Percentiles rank a stretch among this genome's conserved stretches.
phyloP scores from a whole-genome alignment of 2,113 vertebrate genomes.

The Corythaeola cristata region DNA sequence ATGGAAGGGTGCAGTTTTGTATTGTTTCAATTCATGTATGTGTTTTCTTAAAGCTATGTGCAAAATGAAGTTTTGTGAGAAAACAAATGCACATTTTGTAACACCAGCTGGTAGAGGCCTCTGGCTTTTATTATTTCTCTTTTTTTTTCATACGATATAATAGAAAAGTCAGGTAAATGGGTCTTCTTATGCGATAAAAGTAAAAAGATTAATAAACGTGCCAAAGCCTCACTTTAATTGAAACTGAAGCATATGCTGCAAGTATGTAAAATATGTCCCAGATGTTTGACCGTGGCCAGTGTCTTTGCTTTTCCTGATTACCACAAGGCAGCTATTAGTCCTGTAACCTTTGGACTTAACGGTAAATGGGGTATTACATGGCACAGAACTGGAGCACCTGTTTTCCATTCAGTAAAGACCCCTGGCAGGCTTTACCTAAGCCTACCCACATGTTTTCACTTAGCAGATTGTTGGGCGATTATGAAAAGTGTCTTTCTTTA shows the following conservation, averaged over 20 bases:
- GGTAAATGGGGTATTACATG: slow-evolving; percentile 93
- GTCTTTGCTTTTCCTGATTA: slow-evolving; percentile 79
- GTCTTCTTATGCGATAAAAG: slow-evolving; percentile 78
- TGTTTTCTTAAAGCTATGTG: slow-evolving; percentile 70
- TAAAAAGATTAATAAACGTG: slow-evolving; percentile 94
- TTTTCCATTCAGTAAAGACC: slow-evolving; percentile 92
- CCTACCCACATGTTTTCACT: slow-evolving; percentile 88
- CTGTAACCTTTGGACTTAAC: slow-evolving; percentile 93
- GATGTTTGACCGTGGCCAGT: slow-evolving; percentile 85
- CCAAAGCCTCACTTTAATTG: slow-evolving; percentile 96
- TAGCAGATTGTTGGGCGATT: slow-evolving; percentile 89
- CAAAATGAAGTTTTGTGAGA: slow-evolving; percentile 76
- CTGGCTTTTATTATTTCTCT: slow-evolving; percentile 77
- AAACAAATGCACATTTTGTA: slow-evolving; percentile 78
- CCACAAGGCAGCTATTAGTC: slow-evolving; percentile 95
- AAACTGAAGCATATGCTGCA: slow-evolving; percentile 95
- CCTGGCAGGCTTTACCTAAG: slow-evolving; percentile 84
- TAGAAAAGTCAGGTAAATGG: slow-evolving; percentile 83
- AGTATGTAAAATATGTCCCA: slow-evolving; percentile 93
- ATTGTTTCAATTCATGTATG: neutral
- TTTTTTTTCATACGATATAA: slow-evolving; percentile 78
- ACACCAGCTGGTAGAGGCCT: slow-evolving; percentile 70
- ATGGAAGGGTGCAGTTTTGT: neutral
- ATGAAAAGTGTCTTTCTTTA: slow-evolving; percentile 93
- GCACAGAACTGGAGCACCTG: slow-evolving; percentile 90